Evolutionary conservation across 92 coral and sea anemone species (phyloP), one percentile per base, ranked within the genome.

Genomic region (Paragorgia papillata): DNA sequence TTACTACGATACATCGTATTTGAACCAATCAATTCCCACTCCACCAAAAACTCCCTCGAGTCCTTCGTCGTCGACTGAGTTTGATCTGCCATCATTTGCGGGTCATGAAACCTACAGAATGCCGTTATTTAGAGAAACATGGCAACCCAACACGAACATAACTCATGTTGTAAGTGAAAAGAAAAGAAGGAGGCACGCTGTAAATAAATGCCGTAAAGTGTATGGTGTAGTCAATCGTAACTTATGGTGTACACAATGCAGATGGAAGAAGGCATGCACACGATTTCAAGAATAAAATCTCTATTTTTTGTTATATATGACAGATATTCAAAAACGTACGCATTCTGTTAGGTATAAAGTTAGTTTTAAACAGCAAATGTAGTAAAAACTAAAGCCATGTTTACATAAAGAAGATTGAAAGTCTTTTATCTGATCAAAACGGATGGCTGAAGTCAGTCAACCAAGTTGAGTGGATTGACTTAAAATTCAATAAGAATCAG

Each of bases 261-360:
- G 93, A 13, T 95, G 99, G 99, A 95, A 95, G 31, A 95, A 95
- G 54, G 99, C 99, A 20, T 95, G 99, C 60, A 88, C 90, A 10
- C 89, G 99, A 62, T 95, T 95, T 76, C 79, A 86, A 9, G 97
- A 87, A 22, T 56, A 56, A 56, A 46, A 37, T 4, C 43, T 37
- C 43, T 37, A n/a, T n/a, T n/a, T n/a, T n/a, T n/a, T n/a, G n/a
- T n/a, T n/a, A n/a, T n/a, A n/a, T n/a, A n/a, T n/a, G n/a, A n/a
- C n/a, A n/a, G n/a, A n/a, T n/a, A n/a, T n/a, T n/a, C n/a, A n/a
- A n/a, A n/a, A n/a, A n/a, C n/a, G n/a, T n/a, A n/a, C n/a, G n/a
- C n/a, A n/a, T n/a, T n/a, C n/a, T n/a, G n/a, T n/a, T n/a, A n/a
- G n/a, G n/a, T n/a, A n/a, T n/a, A n/a, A n/a, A n/a, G n/a, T n/a